Conservation (phyloP, 2,797 vertebrate species). For the Galagoides demidoff region DNA sequence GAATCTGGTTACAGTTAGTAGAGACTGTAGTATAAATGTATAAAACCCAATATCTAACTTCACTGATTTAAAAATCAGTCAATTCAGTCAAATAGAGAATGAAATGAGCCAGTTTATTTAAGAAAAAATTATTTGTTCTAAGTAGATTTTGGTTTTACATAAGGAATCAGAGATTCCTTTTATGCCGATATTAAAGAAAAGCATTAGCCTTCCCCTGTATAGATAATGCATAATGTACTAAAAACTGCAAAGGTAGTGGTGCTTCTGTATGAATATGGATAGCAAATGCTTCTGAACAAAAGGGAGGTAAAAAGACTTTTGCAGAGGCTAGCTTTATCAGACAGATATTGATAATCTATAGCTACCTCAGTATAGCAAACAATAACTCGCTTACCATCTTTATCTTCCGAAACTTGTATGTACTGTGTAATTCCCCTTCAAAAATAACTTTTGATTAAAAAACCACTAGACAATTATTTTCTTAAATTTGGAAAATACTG, state of each 20-base stretch:
- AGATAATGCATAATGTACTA: slow-evolving; percentile 16
- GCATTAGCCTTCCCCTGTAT: background rate
- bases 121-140: slow-evolving; percentile 30
- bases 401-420: slow-evolving; percentile 23
- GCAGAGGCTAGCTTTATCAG: background rate
- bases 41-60: slow-evolving; percentile 43
- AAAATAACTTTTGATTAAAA: slow-evolving; percentile 32
- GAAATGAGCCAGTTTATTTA: slow-evolving; percentile 55
- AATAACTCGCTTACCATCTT: background rate
- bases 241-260: slow-evolving; percentile 27
- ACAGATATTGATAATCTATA: background rate
- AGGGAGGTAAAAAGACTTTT: background rate
- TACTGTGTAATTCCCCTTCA: background rate
- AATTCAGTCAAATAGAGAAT: slow-evolving; percentile 29
- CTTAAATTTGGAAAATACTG: slow-evolving; percentile 49
- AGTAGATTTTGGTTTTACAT: slow-evolving; percentile 37
- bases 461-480: slow-evolving; percentile 31
- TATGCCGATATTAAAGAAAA: slow-evolving; percentile 30
- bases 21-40: slow-evolving; percentile 15
- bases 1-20: background rate
- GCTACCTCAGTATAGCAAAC: background rate
- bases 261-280: slow-evolving; percentile 11
- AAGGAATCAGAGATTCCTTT: slow-evolving; percentile 29
- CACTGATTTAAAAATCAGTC: slow-evolving; percentile 42
- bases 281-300: slow-evolving; percentile 44